Evolutionary conservation across 2,113 vertebrate genomes (phyloP).

Genomic region (Pipa parva): DNA sequence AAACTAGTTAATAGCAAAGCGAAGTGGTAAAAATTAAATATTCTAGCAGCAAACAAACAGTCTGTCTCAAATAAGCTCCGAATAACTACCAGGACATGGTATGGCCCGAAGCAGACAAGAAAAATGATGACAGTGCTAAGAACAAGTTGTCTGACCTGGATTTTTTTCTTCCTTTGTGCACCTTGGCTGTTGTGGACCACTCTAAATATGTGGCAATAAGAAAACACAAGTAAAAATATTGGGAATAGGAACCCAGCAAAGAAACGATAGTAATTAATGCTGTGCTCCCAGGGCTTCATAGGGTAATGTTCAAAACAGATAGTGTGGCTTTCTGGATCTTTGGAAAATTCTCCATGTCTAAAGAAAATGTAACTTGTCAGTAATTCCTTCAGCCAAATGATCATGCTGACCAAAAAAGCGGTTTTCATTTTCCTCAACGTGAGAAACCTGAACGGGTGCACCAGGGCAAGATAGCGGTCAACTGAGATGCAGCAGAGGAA

Average conservation of each 20-base stretch:
- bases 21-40: constrained; percentile 76
- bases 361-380: constrained; percentile 74
- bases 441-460: constrained; percentile 81
- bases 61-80: constrained; percentile 82
- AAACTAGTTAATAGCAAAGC: constrained; percentile 83
- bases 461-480: constrained; percentile 89
- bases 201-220: constrained; percentile 79
- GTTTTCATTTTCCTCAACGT: constrained; percentile 75
- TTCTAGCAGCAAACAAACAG: constrained; percentile 72
- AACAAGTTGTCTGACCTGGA: constrained; percentile 83
- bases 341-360: constrained; percentile 65
- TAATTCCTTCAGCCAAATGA: constrained; percentile 89
- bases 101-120: constrained; percentile 89
- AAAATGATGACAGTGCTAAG: constrained; percentile 91
- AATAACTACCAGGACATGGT: constrained; percentile 81
- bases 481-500: constrained; percentile 96
- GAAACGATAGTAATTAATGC: constrained; percentile 87
- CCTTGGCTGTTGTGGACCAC: constrained; percentile 83
- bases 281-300: constrained; percentile 75
- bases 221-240: constrained; percentile 73
- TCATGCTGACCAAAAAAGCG: constrained; percentile 61
- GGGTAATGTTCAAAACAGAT: constrained; percentile 97
- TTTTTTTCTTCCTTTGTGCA: constrained; percentile 83
- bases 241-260: constrained; percentile 85
- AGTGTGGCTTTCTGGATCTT: constrained; percentile 63